Conservation (phyloP, 2,113 vertebrate genomes). For the Centropristis striata region DNA sequence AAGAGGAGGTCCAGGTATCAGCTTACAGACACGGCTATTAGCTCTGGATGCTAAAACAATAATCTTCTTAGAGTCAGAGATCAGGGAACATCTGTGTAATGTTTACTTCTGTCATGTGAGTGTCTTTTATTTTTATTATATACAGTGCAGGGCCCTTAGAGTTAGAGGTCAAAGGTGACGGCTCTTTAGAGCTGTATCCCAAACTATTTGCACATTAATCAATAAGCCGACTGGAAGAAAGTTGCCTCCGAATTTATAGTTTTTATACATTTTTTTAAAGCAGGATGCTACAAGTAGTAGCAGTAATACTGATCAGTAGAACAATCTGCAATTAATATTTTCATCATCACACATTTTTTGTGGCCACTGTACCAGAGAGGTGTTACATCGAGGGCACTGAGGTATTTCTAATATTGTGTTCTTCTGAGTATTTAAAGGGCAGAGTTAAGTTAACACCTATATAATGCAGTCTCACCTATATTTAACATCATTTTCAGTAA, state of each 20-base stretch:
- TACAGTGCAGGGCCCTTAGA: slow-evolving; percentile 59
- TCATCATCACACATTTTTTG: neutral
- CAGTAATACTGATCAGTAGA: neutral
- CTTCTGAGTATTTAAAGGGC: neutral
- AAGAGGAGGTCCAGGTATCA: slow-evolving; percentile 54
- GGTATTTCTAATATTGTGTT: neutral
- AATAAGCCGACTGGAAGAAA: rapidly evolving
- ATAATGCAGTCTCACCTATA: neutral
- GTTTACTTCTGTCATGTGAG: slow-evolving; percentile 46
- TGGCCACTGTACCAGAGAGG: neutral
- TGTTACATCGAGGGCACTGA: neutral
- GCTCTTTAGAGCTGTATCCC: slow-evolving; percentile 54
- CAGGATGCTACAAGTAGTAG: no score
- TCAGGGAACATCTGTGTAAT: slow-evolving; percentile 48
- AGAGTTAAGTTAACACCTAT: neutral
- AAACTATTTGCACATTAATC: neutral
- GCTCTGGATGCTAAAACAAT: slow-evolving; percentile 35
- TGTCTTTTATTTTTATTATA: no score
- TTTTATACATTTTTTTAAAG: neutral
- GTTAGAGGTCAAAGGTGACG: slow-evolving; percentile 15
- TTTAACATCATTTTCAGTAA: neutral
- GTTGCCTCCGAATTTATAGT: no score
- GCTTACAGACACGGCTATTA: slow-evolving; percentile 60
- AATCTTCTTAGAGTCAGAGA: slow-evolving; percentile 40
- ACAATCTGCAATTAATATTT: neutral